Evolutionary conservation across 1,140 invertebrate genomes (phyloP).

Genomic region (Hycleus cichorii): DNA sequence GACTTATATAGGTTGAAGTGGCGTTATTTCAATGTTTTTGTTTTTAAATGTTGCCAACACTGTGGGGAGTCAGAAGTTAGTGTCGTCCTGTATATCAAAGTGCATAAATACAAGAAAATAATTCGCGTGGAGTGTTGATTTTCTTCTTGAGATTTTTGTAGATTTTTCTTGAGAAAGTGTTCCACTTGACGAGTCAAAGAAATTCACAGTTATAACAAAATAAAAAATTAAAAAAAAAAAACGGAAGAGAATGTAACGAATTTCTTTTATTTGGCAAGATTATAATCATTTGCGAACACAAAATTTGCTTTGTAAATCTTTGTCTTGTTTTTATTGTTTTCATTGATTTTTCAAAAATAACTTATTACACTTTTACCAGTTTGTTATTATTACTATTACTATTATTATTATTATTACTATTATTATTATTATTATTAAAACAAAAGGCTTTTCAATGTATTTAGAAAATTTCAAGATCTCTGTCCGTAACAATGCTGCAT

Average conservation of each 20-base stretch:
- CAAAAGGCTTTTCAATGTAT: constrained; percentile 10
- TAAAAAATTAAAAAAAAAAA: too few species aligned
- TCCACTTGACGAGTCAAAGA: too few species aligned
- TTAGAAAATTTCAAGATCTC: constrained; percentile 8
- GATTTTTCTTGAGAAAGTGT: too few species aligned
- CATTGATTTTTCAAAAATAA: neutral
- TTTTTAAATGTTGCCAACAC: constrained; percentile 22
- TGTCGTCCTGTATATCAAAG: constrained; percentile 15
- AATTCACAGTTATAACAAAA: too few species aligned
- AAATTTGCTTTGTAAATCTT: constrained; percentile 16
- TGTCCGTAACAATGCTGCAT: constrained; percentile 7
- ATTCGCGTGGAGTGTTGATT: neutral
- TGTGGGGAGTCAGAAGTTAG: constrained; percentile 16
- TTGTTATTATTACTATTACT: constrained; percentile 3
- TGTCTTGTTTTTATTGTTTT: neutral
- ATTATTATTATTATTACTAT: neutral
- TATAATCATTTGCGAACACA: constrained; percentile 1
- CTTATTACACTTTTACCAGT: neutral
- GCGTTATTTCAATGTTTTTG: constrained; percentile 20
- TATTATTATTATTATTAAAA: constrained; percentile 8
- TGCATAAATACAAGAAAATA: constrained; percentile 1
- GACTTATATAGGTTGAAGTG: constrained; percentile 7
- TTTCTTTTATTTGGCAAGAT: too few species aligned
- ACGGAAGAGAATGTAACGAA: too few species aligned
- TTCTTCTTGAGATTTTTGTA: too few species aligned